Evolutionary conservation across 2,113 vertebrate genomes (phyloP), one percentile per base, ranked within the genome.

Genomic region (Equus quagga): DNA sequence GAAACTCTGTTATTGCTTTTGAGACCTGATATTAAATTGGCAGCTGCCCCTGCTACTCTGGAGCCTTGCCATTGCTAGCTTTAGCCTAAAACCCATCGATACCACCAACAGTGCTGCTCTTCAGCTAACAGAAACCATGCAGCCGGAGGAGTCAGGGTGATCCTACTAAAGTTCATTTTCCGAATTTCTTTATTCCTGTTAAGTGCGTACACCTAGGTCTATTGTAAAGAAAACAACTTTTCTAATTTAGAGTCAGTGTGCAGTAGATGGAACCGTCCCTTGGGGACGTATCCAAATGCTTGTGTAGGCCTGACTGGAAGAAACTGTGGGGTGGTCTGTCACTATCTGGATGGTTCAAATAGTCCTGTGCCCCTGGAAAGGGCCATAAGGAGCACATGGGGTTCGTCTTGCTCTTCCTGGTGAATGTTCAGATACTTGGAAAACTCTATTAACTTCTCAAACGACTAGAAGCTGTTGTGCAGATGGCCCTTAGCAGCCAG

Each of bases 1-100:
- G 67, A 94, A 96, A 97, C 81, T 89, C 62, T 82, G 10, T 83
- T 95, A 65, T 1, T 95, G 83, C 58, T 54, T 54, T 60, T 28
- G 72, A 96, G 44, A 76, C 41, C 26, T 83, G 26, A 31, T 89
- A 18, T 76, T 86, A 93, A 82, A 76, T 58, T 87, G 46, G 64
- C 62, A 86, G 24, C 86, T 81, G 13, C 21, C 58, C 36, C 84
- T 94, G 70, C 56, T 84, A 2, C 56, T 89, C 79, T 73, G 49
- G 51, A 94, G 72, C 23, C 46, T 89, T 91, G 54, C 67, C 82
- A 73, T 69, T 94, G 31, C 89, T 92, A 36, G 56, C 72, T 69
- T 82, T 58, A 97, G 56, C 69, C 86, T 73, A 70, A 82, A 89
- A 89, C n/a, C 41, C 4, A 6, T 60, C 49, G 18, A 86, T 56